Evolutionary conservation across 2,888 invertebrate species (phyloP).

Genomic region (Acleris holmiana): DNA sequence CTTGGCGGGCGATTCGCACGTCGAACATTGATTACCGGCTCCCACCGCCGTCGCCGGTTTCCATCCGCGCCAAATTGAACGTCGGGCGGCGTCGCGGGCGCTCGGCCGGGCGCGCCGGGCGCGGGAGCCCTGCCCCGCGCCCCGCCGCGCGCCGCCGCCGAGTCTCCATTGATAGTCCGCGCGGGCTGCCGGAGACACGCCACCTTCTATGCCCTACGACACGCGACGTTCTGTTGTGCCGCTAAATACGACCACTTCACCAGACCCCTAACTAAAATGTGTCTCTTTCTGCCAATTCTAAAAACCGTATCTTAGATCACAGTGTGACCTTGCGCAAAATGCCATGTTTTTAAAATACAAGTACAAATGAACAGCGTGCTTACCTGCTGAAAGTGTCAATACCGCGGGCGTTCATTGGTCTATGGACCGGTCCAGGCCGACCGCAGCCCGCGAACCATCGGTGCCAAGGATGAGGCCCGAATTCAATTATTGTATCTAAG

Average conservation of each 20-base stretch:
- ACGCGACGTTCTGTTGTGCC: conserved; percentile 60
- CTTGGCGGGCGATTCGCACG: conserved; percentile 67
- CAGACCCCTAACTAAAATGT: conserved; percentile 62
- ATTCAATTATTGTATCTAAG: conserved; percentile 47
- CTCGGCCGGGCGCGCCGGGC: conserved; percentile 65
- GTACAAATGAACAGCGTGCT: conserved; percentile 31
- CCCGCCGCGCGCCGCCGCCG: conserved; percentile 52
- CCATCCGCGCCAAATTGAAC: conserved; percentile 82
- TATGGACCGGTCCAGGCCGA: conserved; percentile 65
- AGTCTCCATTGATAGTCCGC: conserved; percentile 76
- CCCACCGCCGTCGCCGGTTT: conserved; percentile 73
- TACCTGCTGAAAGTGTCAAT: conserved; percentile 49
- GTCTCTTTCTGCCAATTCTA: conserved; percentile 46
- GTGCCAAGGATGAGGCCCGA: conserved; percentile 60
- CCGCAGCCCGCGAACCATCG: conserved; percentile 51
- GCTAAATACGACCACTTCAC: conserved; percentile 52
- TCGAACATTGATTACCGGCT: conserved; percentile 78
- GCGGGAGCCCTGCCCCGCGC: conserved; percentile 46
- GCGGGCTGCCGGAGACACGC: conserved; percentile 70
- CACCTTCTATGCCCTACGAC: conserved; percentile 56
- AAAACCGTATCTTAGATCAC: conserved; percentile 44
- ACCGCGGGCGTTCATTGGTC: conserved; percentile 79
- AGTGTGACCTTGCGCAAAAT: conserved; percentile 47
- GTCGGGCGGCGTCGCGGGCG: conserved; percentile 73
- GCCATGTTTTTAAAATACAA: conserved; percentile 28